phyloP scores from a whole-genome alignment of 2,797 vertebrate genomes.

The Rhinogobio ventralis region DNA sequence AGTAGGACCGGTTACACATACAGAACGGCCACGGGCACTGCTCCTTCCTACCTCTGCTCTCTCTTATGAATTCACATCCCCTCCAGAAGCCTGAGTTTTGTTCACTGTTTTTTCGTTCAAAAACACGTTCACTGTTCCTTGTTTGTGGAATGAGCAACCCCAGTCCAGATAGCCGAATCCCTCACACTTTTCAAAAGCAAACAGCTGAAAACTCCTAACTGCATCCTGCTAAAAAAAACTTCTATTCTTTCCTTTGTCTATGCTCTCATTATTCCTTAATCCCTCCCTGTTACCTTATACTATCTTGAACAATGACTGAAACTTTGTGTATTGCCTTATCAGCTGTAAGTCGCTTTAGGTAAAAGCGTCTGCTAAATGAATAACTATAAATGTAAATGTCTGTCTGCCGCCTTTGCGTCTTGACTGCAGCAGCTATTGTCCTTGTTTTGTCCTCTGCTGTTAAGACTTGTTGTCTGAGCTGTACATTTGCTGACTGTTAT shows the following conservation, averaged over 20 bases:
- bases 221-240: too few relatives aligned
- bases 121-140: not conserved
- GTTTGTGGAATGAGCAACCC: not conserved
- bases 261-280: not conserved
- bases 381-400: not conserved
- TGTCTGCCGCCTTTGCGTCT: not conserved
- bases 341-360: not conserved
- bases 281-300: too few relatives aligned
- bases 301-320: not conserved
- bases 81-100: too few relatives aligned
- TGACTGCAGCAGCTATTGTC: slow-evolving; percentile 3
- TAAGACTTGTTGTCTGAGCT: not conserved
- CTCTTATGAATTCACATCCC: too few relatives aligned
- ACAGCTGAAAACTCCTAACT: not conserved
- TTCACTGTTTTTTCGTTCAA: too few relatives aligned
- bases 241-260: not conserved
- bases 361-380: not conserved
- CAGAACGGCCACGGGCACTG: too few relatives aligned
- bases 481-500: not conserved
- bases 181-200: not conserved
- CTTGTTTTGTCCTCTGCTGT: slow-evolving; percentile 18
- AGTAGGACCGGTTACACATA: too few relatives aligned
- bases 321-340: not conserved
- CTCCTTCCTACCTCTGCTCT: too few relatives aligned
- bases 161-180: not conserved